A percentile compares a stretch with the other conserved stretches of the same genome.
These are phyloP conservation scores for Pachypanchax playfairii DNA, from an alignment of 2,113 vertebrate species.

Conservation along the genomic window DNA sequence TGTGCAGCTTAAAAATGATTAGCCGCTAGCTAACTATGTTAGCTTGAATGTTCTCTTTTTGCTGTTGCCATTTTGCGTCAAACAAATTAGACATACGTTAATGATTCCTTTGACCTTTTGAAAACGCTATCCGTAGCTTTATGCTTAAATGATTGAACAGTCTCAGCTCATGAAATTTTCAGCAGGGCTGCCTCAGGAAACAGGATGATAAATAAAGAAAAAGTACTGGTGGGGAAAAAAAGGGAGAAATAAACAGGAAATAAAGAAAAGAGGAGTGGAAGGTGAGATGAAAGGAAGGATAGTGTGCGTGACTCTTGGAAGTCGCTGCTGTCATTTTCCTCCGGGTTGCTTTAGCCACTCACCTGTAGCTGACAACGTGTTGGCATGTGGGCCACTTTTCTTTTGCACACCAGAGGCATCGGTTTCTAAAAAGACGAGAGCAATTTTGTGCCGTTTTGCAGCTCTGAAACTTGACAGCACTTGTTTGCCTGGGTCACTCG, in stretches of 20 bases:
- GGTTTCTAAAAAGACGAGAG: slow-evolving; percentile 23
- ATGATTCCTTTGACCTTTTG: not conserved
- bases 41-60: not conserved
- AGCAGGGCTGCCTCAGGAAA: not conserved
- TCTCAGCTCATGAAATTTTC: not conserved
- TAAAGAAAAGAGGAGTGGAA: not conserved
- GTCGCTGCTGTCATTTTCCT: slow-evolving; percentile 45
- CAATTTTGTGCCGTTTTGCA: slow-evolving; percentile 34
- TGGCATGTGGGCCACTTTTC: slow-evolving; percentile 51
- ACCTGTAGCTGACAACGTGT: slow-evolving; percentile 57
- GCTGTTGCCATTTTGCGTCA: not conserved
- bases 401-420: slow-evolving; percentile 53
- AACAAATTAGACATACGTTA: too few species aligned
- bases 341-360: slow-evolving; percentile 58
- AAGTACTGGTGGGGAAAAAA: not conserved
- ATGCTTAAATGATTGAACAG: not conserved
- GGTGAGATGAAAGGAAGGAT: slow-evolving; percentile 24
- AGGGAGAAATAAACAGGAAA: slow-evolving; percentile 3
- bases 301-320: slow-evolving; percentile 52
- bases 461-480: slow-evolving; percentile 13
- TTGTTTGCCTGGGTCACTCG: slow-evolving; percentile 6
- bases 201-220: slow-evolving; percentile 1
- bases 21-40: not conserved
- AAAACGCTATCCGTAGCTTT: not conserved
- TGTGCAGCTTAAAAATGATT: not conserved